Evolutionary conservation across 2,888 invertebrate species (phyloP).

Genomic region (Drosophila ustulata): DNA sequence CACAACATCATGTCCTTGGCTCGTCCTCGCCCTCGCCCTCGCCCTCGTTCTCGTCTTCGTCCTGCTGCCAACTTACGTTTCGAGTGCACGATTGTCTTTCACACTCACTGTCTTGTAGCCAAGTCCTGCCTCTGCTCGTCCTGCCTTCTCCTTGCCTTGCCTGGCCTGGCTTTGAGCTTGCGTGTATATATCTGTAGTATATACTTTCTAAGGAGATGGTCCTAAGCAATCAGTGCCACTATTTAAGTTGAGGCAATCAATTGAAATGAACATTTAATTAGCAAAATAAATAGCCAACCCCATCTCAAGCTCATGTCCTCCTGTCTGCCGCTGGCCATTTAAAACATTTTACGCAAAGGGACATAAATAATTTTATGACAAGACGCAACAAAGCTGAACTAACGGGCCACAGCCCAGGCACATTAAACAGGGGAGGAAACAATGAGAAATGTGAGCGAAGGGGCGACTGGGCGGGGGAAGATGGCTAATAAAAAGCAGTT

Average conservation of each 20-base stretch:
- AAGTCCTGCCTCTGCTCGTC: conserved; percentile 13
- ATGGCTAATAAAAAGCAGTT: conserved; percentile 66
- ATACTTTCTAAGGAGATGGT: not conserved
- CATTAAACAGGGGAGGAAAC: conserved; percentile 34
- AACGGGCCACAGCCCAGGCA: conserved; percentile 27
- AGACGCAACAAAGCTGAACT: conserved; percentile 53
- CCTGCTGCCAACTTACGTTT: conserved; percentile 44
- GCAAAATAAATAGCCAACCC: conserved; percentile 38
- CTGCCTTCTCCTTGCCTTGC: conserved; percentile 1
- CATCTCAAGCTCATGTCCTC: not conserved
- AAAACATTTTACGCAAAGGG: conserved; percentile 52
- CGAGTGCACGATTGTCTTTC: conserved; percentile 15
- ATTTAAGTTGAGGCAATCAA: conserved; percentile 34
- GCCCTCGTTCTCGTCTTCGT: not conserved
- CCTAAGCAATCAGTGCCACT: conserved; percentile 15
- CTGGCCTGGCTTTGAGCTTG: not conserved
- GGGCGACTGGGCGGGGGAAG: conserved; percentile 11
- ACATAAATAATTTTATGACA: conserved; percentile 73
- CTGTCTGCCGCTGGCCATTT: conserved; percentile 23
- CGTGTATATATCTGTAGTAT: not conserved
- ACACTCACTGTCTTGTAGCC: conserved; percentile 9
- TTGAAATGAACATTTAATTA: conserved; percentile 56
- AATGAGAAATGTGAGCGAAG: conserved; percentile 37
- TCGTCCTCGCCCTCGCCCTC: not conserved
- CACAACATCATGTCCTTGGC: conserved; percentile 56